Evolutionary conservation across 2,888 invertebrate species (phyloP).

Genomic region (Philhelius pedissequus): DNA sequence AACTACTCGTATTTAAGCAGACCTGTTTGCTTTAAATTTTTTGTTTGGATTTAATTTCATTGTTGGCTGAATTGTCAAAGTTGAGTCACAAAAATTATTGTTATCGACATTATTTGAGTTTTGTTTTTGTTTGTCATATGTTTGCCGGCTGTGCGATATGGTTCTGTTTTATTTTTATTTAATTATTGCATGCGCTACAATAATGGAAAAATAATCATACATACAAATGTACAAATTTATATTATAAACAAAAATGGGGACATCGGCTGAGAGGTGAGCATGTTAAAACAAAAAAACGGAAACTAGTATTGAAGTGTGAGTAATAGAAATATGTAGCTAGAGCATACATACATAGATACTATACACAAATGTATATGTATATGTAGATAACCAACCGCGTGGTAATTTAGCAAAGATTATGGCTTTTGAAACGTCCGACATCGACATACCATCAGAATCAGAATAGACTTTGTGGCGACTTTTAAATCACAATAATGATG

Average conservation of each 20-base stretch:
- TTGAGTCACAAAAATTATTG: constrained; percentile 43
- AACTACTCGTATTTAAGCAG: constrained; percentile 8
- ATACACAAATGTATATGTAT: no score
- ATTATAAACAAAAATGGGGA: not conserved
- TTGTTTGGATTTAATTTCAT: constrained; percentile 32
- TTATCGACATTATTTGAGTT: not conserved
- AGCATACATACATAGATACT: no score
- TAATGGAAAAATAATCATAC: not conserved
- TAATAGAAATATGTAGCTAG: constrained; percentile 32
- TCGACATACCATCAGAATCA: constrained; percentile 7
- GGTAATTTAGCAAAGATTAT: not conserved
- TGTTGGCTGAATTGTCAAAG: constrained; percentile 31
- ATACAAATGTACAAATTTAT: not conserved
- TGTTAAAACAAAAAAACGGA: constrained; percentile 34
- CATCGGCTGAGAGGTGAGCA: not conserved
- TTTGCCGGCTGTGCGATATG: not conserved
- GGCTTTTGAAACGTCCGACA: not conserved
- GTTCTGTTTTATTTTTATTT: constrained; percentile 22
- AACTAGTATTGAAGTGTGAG: constrained; percentile 38
- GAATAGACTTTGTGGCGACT: constrained; percentile 44
- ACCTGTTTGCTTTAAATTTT: constrained; percentile 1
- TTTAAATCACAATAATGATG: not conserved
- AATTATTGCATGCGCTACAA: constrained; percentile 49
- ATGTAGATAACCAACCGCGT: constrained; percentile 5
- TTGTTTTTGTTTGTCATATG: constrained; percentile 26